phyloP scores from a whole-genome alignment of 2,888 invertebrate species.

The Epistrophella euchroma region DNA sequence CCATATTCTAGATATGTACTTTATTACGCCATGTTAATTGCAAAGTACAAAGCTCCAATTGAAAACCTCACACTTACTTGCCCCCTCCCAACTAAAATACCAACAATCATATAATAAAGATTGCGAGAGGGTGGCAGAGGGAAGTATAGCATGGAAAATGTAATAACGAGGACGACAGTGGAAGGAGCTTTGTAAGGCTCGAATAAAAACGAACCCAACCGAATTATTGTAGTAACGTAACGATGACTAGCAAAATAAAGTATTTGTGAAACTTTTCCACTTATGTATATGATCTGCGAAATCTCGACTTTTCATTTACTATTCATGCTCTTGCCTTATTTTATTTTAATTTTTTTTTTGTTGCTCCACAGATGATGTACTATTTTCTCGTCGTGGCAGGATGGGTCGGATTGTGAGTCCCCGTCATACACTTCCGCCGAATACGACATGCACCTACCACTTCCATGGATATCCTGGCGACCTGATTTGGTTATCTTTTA shows the following conservation, averaged over 20 bases:
- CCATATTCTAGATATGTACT: constrained; percentile 56
- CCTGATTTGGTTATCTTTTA: constrained; percentile 94
- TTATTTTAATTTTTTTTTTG: constrained; percentile 31
- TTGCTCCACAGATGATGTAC: constrained; percentile 83
- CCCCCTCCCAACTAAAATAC: background rate
- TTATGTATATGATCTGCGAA: constrained; percentile 66
- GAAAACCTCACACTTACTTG: constrained; percentile 28
- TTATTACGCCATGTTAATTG: constrained; percentile 70
- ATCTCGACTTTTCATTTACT: constrained; percentile 72
- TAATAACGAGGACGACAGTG: background rate
- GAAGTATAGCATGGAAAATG: background rate
- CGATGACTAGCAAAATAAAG: constrained; percentile 38
- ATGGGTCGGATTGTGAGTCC: constrained; percentile 91
- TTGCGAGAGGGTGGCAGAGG: background rate
- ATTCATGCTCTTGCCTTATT: constrained; percentile 51
- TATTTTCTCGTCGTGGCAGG: constrained; percentile 86
- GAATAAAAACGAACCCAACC: background rate
- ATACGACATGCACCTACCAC: constrained; percentile 94
- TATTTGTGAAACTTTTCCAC: constrained; percentile 69
- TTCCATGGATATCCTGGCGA: constrained; percentile 92
- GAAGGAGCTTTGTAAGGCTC: background rate
- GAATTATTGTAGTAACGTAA: constrained; percentile 13
- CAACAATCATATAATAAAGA: background rate
- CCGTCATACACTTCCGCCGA: constrained; percentile 92
- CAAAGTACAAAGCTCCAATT: constrained; percentile 70